Evolutionary conservation across 1,140 invertebrate species (phyloP), one percentile per base, ranked within the genome.

Genomic region (Bombus pascuorum): DNA sequence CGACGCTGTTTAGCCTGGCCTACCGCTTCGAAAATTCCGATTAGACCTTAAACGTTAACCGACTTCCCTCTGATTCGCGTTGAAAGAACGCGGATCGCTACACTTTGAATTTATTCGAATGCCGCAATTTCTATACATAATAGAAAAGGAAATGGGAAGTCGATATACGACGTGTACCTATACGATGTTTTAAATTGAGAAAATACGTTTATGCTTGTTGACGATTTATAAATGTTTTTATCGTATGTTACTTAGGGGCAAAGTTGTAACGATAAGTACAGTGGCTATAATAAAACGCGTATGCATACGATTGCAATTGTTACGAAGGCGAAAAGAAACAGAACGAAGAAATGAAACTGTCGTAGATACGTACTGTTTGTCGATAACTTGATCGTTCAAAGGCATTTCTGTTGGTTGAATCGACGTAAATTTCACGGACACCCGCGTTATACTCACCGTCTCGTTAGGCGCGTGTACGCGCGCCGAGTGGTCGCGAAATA

Each of bases 41-140:
- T 74, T 82, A 42, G 13, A 65, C 8, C 13, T 62, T 81, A 72
- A 71, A n/a, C 15, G 6, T n/a, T 10, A 1, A 2, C 1, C n/a
- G 32, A 25, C 28, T 74, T 74, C n/a, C 39, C 39, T 79, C 47
- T 42, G 62, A 79, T 37, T 79, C 77, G 22, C n/a, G 15, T 37
- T 3, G 57, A 18, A 28, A 5, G 37, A 8, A 42, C 5, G 34
- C 37, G 13, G 13, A 25, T 76, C 65, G 12, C 10, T 25, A 8
- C 18, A 22, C 25, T 13, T 28, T 9, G 42, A 28, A 75, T 47
- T 37, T 47, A 39, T 8, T 32, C 15, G 10, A 1, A 25, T 42
- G 12, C 62, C 59, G 44, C 44, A 47, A 18, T 47, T 47, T 47
- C 15, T 47, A 47, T 5, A 18, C 15, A 22, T 22, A 18, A 53